Evolutionary conservation across 92 coral and sea anemone species (phyloP), one percentile per base, ranked within the genome.

Genomic region (Nematostella vectensis): DNA sequence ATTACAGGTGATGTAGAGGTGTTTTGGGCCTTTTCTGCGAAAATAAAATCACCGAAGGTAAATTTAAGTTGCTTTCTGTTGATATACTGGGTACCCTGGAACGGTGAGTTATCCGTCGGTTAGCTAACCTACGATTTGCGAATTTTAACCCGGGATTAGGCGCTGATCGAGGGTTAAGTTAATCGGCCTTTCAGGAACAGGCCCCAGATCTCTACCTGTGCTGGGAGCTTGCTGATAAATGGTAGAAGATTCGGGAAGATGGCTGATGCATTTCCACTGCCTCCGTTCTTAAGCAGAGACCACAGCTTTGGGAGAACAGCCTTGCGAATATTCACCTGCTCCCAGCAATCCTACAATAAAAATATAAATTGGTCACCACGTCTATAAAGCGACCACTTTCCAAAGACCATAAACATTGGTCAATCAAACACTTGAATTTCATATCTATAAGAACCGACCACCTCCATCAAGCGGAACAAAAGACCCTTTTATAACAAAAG

Each of bases 271-370:
- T 77, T 77, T 17, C 98, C 98, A 71, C 65, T 81, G 15, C 88
- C 98, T 25, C 91, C 98, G 75, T 59, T 74, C 11, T 62, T 75
- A 28, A 91, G 64, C 31, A 91, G 72, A 16, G 72, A 57, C 98
- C 98, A 91, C 28, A 91, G 59, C 65, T 91, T 91, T n/a, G 98
- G 98, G 16, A 85, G 67, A 33, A 86, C 85, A 54, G 95, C 98
- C 61, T 91, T 91, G 48, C 88, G 87, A 37, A 81, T 59, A 62
- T 78, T 91, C 11, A 91, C 98, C 42, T 85, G 76, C 25, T 44
- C 61, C 98, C 98, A 91, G 60, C 98, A 91, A 48, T 91, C 89
- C 98, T 91, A 55, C 9, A 22, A 50, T 4, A 27, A 9, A 38
- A 11, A 6, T 4, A 4, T 4, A 4, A 24, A 15, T 55, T 20